These are phyloP conservation scores for Drosophila ercepeae DNA, from an alignment of 1,140 invertebrate species.

Conservation along the genomic window DNA sequence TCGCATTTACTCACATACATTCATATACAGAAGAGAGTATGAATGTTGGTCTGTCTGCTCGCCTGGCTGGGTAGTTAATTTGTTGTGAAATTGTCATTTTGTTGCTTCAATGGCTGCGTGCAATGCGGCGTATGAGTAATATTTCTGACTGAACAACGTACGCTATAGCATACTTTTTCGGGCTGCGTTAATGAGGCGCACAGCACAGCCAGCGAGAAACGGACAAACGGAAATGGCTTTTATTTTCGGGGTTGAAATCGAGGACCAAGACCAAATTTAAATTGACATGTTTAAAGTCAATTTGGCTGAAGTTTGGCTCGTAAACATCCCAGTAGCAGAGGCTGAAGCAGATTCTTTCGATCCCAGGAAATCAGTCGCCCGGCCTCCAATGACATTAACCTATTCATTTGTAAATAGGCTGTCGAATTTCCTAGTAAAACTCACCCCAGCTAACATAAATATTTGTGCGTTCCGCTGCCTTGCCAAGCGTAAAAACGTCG, in stretches of 20 bases:
- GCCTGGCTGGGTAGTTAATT: slow-evolving; percentile 75
- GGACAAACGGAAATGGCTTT: slow-evolving; percentile 9
- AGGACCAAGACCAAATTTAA: slow-evolving; percentile 34
- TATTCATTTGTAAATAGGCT: slow-evolving; percentile 82
- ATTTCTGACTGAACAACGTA: slow-evolving; percentile 49
- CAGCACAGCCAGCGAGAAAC: slow-evolving; percentile 12
- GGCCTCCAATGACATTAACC: slow-evolving; percentile 65
- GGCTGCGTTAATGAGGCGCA: slow-evolving; percentile 58
- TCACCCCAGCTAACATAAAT: slow-evolving; percentile 69
- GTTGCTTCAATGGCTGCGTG: slow-evolving; percentile 76
- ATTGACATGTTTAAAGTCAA: slow-evolving; percentile 82
- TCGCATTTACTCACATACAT: slow-evolving; percentile 53
- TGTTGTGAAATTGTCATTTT: slow-evolving; percentile 81
- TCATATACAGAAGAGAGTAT: background rate
- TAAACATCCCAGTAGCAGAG: slow-evolving; percentile 48
- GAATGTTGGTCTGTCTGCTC: slow-evolving; percentile 39
- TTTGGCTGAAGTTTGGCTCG: slow-evolving; percentile 63
- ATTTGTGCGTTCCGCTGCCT: slow-evolving; percentile 71
- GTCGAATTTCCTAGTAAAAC: slow-evolving; percentile 67
- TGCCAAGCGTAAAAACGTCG: slow-evolving; percentile 70
- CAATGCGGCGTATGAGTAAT: slow-evolving; percentile 81
- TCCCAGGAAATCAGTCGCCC: background rate
- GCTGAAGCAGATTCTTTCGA: slow-evolving; percentile 13
- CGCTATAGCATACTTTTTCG: slow-evolving; percentile 40
- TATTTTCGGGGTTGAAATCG: slow-evolving; percentile 7